Percentiles rank a stretch among this genome's conserved stretches.
These are phyloP conservation scores for Hemitrygon akajei DNA, from an alignment of 2,797 vertebrate species.

Conservation along the genomic window DNA sequence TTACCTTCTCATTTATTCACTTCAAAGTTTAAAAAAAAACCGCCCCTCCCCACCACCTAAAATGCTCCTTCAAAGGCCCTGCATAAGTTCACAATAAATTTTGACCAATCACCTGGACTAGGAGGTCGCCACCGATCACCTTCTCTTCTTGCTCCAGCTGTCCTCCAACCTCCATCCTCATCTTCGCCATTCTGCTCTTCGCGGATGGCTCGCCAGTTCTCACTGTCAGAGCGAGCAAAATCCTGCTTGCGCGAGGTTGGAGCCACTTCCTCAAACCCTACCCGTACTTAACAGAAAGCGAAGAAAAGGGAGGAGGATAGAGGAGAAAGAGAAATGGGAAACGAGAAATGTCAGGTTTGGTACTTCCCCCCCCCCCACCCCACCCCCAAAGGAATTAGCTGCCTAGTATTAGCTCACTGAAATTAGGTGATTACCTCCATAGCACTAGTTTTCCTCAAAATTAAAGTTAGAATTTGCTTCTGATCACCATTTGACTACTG, in stretches of 20 bases:
- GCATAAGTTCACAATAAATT: neutral
- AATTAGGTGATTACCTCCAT: neutral
- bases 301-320: neutral
- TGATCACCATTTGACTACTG: neutral
- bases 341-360: neutral
- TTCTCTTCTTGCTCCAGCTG: constrained; percentile 65
- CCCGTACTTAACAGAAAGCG: constrained; percentile 54
- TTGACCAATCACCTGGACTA: constrained; percentile 49
- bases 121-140: constrained; percentile 46
- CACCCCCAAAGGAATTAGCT: too few species aligned
- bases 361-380: neutral
- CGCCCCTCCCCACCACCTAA: too few species aligned
- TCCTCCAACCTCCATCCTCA: constrained; percentile 62
- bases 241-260: constrained; percentile 66
- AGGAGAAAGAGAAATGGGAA: neutral
- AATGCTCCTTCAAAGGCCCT: neutral
- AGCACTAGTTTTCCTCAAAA: neutral
- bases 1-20: too few species aligned
- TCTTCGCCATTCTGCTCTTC: constrained; percentile 81
- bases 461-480: neutral
- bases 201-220: constrained; percentile 83
- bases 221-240: constrained; percentile 82
- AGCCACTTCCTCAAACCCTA: constrained; percentile 69
- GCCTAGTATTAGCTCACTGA: neutral
- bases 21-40: neutral